These are phyloP conservation scores for Panopea generosa DNA, from an alignment of 2,888 invertebrate species.

Conservation along the genomic window DNA sequence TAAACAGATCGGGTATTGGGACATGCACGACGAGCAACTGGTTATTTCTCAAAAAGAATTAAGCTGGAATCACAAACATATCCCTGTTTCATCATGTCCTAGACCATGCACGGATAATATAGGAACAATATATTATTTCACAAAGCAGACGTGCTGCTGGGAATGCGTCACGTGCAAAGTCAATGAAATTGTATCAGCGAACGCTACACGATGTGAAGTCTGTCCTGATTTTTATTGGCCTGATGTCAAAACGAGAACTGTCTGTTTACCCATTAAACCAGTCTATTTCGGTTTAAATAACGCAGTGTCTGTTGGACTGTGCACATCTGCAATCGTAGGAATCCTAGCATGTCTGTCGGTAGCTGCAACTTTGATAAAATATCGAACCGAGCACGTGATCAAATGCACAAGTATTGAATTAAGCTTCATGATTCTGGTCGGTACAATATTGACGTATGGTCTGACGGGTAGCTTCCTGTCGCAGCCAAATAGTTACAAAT, in stretches of 20 bases:
- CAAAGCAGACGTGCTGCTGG: conserved; percentile 80
- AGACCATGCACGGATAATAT: conserved; percentile 53
- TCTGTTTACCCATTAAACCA: conserved; percentile 59
- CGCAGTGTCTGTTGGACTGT: conserved; percentile 63
- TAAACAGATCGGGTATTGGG: conserved; percentile 67
- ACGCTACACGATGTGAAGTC: conserved; percentile 71
- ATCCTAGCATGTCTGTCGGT: conserved; percentile 58
- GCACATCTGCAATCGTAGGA: conserved; percentile 57
- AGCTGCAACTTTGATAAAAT: conserved; percentile 56
- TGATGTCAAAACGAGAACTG: conserved; percentile 36
- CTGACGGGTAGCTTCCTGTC: conserved; percentile 75
- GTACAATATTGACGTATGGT: conserved; percentile 74
- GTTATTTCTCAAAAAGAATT: conserved; percentile 41
- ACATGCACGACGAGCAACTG: conserved; percentile 64
- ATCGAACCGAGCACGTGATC: conserved; percentile 76
- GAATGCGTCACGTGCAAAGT: conserved; percentile 75
- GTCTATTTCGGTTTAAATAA: conserved; percentile 51
- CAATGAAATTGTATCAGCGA: conserved; percentile 74
- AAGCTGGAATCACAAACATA: conserved; percentile 7
- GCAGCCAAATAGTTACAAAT: conserved; percentile 69
- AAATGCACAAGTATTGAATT: conserved; percentile 81
- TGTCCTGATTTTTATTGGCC: conserved; percentile 72
- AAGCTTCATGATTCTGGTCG: conserved; percentile 76
- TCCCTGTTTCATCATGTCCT: conserved; percentile 67
- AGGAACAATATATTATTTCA: conserved; percentile 75